These are phyloP conservation scores for Leucoma salicis DNA, from an alignment of 2,888 invertebrate genomes.

Conservation along the genomic window DNA sequence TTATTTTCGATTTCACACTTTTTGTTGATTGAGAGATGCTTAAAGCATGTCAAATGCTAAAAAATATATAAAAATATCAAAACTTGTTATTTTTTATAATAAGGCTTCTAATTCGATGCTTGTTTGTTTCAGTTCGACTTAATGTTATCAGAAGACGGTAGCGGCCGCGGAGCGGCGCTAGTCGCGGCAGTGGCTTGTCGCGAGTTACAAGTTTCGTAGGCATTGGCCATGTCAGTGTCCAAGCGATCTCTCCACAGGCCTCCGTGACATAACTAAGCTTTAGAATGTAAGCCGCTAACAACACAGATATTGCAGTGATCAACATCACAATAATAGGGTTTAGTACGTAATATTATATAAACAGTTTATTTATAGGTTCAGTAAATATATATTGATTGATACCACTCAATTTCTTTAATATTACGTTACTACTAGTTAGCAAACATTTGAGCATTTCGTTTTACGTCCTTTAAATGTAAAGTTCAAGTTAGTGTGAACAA, in stretches of 20 bases:
- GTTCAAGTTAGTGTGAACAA: slow-evolving; percentile 2
- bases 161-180: slow-evolving; percentile 97
- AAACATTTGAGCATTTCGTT: no score
- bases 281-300: slow-evolving; percentile 28
- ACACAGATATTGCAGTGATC: slow-evolving; percentile 23
- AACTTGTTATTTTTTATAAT: no score
- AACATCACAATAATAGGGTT: not conserved
- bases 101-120: not conserved
- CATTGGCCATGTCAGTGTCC: slow-evolving; percentile 7
- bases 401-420: no score
- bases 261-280: slow-evolving; percentile 26
- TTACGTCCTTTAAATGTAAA: no score
- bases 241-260: slow-evolving; percentile 38
- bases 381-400: no score
- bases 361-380: no score
- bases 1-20: no score
- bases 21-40: no score
- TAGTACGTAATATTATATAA: no score
- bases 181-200: slow-evolving; percentile 96
- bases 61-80: no score
- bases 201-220: slow-evolving; percentile 58
- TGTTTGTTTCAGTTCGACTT: slow-evolving; percentile 88
- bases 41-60: no score
- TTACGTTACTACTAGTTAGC: no score
- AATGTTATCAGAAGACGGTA: slow-evolving; percentile 97